phyloP scores from a whole-genome alignment of 2,113 vertebrate species.

The Ginglymostoma cirratum region DNA sequence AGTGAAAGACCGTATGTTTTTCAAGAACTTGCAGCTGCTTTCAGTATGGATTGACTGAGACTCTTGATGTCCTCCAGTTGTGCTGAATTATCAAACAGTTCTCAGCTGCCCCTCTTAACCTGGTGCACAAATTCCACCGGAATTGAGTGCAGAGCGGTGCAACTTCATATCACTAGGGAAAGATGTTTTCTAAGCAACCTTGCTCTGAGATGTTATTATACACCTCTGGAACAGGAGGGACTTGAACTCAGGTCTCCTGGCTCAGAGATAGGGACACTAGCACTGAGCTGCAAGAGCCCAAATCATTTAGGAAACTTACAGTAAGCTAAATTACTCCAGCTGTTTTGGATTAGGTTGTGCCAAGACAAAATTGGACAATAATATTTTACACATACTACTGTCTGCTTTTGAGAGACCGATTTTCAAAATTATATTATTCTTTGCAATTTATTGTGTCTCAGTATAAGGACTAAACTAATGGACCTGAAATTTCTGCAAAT shows the following conservation, averaged over 20 bases:
- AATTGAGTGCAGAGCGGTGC: background rate
- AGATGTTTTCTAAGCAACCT: too few relatives aligned
- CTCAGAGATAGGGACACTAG: too few relatives aligned
- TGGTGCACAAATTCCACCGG: background rate
- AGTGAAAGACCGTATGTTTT: background rate
- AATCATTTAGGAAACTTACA: too few relatives aligned
- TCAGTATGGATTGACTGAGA: background rate
- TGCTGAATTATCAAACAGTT: background rate
- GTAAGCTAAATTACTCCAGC: background rate
- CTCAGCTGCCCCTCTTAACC: background rate
- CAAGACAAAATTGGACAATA: background rate
- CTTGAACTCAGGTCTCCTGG: too few relatives aligned
- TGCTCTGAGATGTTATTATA: too few relatives aligned
- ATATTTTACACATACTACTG: background rate
- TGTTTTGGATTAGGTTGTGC: background rate
- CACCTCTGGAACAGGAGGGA: too few relatives aligned
- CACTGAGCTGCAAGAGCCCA: too few relatives aligned
- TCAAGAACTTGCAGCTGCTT: background rate
- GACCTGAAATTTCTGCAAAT: background rate
- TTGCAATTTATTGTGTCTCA: background rate
- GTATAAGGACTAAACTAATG: background rate
- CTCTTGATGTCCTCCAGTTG: background rate
- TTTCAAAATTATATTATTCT: background rate
- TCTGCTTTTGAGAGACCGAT: background rate
- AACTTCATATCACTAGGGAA: background rate